These are phyloP conservation scores for Etia nguti DNA, from an alignment of 2,113 vertebrate genomes.

Conservation along the genomic window DNA sequence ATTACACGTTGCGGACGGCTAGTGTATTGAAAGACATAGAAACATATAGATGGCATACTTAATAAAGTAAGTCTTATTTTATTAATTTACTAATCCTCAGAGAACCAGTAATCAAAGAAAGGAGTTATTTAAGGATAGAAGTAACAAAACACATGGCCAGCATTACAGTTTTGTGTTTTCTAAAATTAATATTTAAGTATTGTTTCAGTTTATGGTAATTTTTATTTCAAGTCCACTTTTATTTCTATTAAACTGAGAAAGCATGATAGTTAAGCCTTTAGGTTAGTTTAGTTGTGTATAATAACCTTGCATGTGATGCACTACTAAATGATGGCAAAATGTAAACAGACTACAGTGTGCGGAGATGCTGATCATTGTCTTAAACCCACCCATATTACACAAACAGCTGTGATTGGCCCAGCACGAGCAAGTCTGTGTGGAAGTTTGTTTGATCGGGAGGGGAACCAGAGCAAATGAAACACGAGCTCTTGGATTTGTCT, in stretches of 20 bases:
- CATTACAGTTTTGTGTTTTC: background rate
- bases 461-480: background rate
- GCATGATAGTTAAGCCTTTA: background rate
- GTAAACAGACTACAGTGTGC: background rate
- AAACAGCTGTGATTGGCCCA: background rate
- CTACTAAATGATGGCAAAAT: background rate
- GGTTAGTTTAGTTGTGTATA: background rate
- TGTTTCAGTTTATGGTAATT: background rate
- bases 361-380: background rate
- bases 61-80: background rate
- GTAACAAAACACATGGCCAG: background rate
- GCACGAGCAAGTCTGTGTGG: background rate
- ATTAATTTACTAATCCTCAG: constrained; percentile 1
- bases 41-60: constrained; percentile 7
- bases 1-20: constrained; percentile 2
- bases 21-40: background rate
- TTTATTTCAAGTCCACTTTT: background rate
- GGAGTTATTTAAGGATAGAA: background rate
- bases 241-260: background rate
- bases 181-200: background rate
- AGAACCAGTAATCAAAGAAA: background rate
- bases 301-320: background rate
- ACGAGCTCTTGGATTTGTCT: background rate
- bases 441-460: background rate
- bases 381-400: background rate